A percentile compares a stretch with the other conserved stretches of the same genome.
Conservation (phyloP, 2,113 vertebrate genomes). For the Ameiurus melas region DNA sequence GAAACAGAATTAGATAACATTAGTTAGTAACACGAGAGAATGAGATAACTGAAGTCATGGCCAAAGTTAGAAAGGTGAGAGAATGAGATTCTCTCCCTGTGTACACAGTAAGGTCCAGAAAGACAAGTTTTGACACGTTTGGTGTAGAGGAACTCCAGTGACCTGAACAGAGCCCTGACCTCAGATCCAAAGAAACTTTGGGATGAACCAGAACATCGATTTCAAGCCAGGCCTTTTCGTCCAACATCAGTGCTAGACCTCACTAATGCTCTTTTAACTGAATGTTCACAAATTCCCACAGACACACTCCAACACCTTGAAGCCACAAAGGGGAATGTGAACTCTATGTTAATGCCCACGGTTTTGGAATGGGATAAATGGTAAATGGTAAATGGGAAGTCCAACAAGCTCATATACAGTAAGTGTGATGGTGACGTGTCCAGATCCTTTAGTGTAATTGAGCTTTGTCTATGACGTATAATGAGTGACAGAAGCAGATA, state of each 20-base stretch:
- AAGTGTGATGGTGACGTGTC: background rate
- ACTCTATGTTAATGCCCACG: background rate
- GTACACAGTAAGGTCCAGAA: background rate
- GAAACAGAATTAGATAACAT: too few relatives aligned
- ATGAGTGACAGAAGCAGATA: background rate
- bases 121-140: background rate
- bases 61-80: too few relatives aligned
- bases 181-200: background rate
- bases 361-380: background rate
- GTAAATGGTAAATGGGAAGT: too few relatives aligned
- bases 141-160: background rate
- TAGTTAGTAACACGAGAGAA: too few relatives aligned
- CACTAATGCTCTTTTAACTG: background rate
- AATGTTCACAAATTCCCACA: background rate
- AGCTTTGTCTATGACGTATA: background rate
- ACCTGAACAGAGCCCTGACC: background rate
- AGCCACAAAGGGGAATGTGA: background rate
- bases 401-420: background rate
- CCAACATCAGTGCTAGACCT: background rate
- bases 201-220: background rate
- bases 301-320: background rate
- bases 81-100: too few relatives aligned
- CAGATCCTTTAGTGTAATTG: background rate
- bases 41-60: too few relatives aligned
- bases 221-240: background rate